Evolutionary conservation across 2,888 invertebrate species (phyloP).

Genomic region (Nomada hirtipes): DNA sequence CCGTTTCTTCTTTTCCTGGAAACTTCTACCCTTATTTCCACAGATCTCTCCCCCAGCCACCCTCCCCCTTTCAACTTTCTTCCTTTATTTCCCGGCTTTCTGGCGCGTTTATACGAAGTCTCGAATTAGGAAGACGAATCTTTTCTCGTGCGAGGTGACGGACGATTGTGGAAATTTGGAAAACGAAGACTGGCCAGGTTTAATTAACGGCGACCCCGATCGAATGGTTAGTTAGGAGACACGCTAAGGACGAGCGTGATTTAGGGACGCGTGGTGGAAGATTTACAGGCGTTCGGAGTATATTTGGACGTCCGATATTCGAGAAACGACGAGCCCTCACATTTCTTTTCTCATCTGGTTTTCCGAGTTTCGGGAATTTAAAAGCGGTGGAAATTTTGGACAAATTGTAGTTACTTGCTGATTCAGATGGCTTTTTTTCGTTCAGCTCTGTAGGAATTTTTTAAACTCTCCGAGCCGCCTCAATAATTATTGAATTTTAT

Average conservation of each 20-base stretch:
- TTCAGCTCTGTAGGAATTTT: no score
- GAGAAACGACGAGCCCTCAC: not conserved
- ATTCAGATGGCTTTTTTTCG: no score
- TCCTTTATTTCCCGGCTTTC: not conserved
- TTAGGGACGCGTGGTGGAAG: constrained; percentile 18
- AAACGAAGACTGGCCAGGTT: constrained; percentile 55
- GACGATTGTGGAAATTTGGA: constrained; percentile 67
- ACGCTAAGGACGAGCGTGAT: constrained; percentile 24
- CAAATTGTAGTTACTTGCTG: no score
- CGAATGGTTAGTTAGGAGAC: constrained; percentile 15
- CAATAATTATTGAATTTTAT: no score
- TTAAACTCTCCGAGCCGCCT: no score
- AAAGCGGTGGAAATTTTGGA: no score
- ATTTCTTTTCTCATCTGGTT: no score
- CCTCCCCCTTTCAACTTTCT: constrained; percentile 23
- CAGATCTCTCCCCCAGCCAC: not conserved
- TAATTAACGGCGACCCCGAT: constrained; percentile 48
- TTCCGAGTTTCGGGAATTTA: no score
- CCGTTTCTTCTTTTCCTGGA: constrained; percentile 28
- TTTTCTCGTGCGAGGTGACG: constrained; percentile 56
- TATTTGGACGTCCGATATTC: constrained; percentile 31
- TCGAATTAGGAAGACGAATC: not conserved
- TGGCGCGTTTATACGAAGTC: not conserved
- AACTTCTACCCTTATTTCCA: constrained; percentile 35
- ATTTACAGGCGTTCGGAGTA: constrained; percentile 28